Conservation (phyloP, 2,888 invertebrate species). For the Criorhina ranunculi region DNA sequence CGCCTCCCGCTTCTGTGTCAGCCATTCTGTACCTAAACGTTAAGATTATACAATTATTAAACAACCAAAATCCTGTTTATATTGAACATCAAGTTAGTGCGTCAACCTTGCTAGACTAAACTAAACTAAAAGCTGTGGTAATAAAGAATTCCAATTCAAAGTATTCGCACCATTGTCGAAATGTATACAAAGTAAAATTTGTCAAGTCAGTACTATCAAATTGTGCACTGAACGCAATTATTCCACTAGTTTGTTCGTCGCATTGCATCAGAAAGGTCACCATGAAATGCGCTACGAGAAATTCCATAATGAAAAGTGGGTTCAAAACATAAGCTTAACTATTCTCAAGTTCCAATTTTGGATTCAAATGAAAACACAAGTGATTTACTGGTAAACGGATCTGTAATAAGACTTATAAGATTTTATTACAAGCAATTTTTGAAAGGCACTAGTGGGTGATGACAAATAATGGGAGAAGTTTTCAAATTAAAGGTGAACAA, state of each 20-base stretch:
- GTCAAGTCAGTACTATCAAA: conserved; percentile 27
- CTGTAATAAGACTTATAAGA: background rate
- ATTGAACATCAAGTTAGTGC: conserved; percentile 9
- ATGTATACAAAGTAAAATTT: background rate
- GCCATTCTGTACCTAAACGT: conserved; percentile 81
- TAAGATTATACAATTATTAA: conserved; percentile 7
- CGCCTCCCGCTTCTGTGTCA: conserved; percentile 87
- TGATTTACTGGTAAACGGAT: background rate
- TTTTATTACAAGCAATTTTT: background rate
- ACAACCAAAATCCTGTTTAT: background rate
- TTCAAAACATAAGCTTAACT: background rate
- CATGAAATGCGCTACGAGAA: background rate
- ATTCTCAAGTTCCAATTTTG: background rate
- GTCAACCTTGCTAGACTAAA: conserved; percentile 29
- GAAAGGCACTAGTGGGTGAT: too few species aligned
- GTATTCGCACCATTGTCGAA: background rate
- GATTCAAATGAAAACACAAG: conserved; percentile 1
- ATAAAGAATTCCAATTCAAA: conserved; percentile 16
- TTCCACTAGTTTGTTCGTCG: conserved; percentile 32
- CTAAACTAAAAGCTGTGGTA: background rate
- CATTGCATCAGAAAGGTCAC: conserved; percentile 44
- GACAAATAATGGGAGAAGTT: too few species aligned
- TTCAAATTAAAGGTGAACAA: too few species aligned
- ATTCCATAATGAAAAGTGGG: conserved; percentile 4
- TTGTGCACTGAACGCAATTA: conserved; percentile 41